phyloP scores from a whole-genome alignment of 1,140 invertebrate genomes.

The Panagrolaimus sp. region DNA sequence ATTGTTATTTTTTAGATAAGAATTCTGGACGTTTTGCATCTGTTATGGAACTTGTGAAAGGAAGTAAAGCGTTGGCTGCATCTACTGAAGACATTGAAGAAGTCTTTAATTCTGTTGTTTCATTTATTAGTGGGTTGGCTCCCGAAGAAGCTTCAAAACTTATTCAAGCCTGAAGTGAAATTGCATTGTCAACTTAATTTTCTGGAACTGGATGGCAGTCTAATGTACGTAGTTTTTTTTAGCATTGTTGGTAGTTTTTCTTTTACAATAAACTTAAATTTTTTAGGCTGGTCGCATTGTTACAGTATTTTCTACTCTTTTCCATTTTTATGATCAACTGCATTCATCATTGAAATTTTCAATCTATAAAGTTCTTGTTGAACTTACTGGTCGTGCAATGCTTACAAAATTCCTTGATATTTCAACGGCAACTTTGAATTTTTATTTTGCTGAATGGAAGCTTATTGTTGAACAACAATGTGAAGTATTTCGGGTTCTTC shows the following conservation, averaged over 20 bases:
- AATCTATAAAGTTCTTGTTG: conserved; percentile 31
- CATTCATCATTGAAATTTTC: conserved; percentile 28
- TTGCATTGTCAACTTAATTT: conserved; percentile 21
- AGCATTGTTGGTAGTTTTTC: no score
- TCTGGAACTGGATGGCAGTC: conserved; percentile 40
- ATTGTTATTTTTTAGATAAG: no score
- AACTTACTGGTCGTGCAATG: conserved; percentile 29
- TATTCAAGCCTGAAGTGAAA: neutral
- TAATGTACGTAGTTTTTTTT: no score
- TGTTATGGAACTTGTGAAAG: conserved; percentile 1
- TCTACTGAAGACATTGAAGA: neutral
- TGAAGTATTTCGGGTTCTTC: conserved; percentile 39
- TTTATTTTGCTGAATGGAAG: conserved; percentile 30
- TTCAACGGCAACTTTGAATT: conserved; percentile 31
- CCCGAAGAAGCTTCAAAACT: neutral
- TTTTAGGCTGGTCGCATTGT: conserved; percentile 44
- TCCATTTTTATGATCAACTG: conserved; percentile 37
- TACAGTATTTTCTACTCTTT: conserved; percentile 45
- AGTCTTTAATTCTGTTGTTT: neutral
- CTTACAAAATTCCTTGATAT: conserved; percentile 34
- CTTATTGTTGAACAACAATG: conserved; percentile 34
- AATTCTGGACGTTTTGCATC: no score
- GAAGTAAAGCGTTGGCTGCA: neutral
- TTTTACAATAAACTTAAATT: no score
- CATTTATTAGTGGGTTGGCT: neutral